Evolutionary conservation across 2,113 vertebrate genomes (phyloP).

Genomic region (Athene noctua): DNA sequence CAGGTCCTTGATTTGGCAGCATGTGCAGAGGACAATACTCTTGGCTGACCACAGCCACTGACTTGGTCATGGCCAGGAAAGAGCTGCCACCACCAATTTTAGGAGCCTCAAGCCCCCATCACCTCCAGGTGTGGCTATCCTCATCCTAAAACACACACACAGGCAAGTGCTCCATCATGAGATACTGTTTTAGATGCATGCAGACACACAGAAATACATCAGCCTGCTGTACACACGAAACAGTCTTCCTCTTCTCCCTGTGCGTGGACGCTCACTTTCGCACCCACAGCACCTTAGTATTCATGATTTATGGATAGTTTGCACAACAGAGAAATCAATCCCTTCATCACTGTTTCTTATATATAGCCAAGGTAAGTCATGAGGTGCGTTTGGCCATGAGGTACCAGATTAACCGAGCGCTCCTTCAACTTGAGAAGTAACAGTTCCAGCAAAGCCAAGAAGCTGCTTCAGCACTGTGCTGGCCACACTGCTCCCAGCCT

Average conservation of each 20-base stretch:
- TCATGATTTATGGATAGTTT: background rate
- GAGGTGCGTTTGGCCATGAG: background rate
- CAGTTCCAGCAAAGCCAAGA: background rate
- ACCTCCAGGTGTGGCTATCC: no score
- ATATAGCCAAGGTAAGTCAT: accelerated
- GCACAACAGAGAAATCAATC: background rate
- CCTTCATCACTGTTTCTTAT: background rate
- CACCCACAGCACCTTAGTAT: background rate
- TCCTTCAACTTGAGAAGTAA: background rate
- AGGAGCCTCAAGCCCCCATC: background rate
- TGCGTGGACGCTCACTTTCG: accelerated
- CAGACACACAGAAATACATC: background rate
- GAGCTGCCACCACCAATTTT: accelerated
- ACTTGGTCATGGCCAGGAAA: background rate
- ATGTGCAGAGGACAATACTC: accelerated
- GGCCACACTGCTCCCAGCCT: background rate
- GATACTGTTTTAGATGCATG: background rate
- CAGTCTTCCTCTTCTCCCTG: background rate
- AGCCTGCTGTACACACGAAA: background rate
- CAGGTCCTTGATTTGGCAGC: background rate
- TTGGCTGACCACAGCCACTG: background rate
- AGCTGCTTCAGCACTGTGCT: background rate
- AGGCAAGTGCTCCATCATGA: background rate
- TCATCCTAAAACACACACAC: background rate
- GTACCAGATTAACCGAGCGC: background rate